Conservation (phyloP, 1,140 invertebrate genomes). For the Sarcophaga peregrina region DNA sequence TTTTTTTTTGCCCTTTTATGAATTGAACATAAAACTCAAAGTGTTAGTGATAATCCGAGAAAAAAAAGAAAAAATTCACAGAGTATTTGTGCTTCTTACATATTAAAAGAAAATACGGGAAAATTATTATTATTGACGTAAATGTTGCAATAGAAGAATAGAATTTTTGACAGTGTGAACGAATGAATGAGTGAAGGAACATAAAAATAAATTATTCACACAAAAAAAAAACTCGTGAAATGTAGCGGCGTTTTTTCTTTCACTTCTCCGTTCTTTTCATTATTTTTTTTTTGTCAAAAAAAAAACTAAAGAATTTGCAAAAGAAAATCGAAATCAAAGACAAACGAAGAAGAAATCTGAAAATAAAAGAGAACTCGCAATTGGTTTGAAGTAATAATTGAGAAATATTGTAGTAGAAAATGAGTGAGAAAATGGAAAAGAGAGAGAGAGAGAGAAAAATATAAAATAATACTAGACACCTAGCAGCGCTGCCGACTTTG, state of each 20-base stretch:
- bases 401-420: not conserved
- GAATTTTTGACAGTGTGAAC: not conserved
- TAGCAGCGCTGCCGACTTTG: slow-evolving; percentile 8
- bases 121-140: not conserved
- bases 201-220: not conserved
- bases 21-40: slow-evolving; percentile 10
- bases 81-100: no score
- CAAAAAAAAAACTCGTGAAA: not conserved
- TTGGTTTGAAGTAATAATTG: slow-evolving; percentile 11
- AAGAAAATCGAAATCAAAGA: not conserved
- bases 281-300: not conserved
- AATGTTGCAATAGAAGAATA: slow-evolving; percentile 2
- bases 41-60: not conserved
- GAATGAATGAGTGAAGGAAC: no score
- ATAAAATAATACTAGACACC: not conserved
- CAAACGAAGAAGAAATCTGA: not conserved
- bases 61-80: no score
- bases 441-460: slow-evolving; percentile 6
- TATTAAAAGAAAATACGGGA: no score
- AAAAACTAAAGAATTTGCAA: slow-evolving; percentile 4
- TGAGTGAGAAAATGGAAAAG: not conserved
- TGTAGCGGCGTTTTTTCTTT: slow-evolving; percentile 19
- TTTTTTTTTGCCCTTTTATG: not conserved
- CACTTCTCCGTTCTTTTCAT: no score
- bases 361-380: not conserved